These are phyloP conservation scores for Lampris incognitus DNA, from an alignment of 2,113 vertebrate genomes.

Conservation along the genomic window DNA sequence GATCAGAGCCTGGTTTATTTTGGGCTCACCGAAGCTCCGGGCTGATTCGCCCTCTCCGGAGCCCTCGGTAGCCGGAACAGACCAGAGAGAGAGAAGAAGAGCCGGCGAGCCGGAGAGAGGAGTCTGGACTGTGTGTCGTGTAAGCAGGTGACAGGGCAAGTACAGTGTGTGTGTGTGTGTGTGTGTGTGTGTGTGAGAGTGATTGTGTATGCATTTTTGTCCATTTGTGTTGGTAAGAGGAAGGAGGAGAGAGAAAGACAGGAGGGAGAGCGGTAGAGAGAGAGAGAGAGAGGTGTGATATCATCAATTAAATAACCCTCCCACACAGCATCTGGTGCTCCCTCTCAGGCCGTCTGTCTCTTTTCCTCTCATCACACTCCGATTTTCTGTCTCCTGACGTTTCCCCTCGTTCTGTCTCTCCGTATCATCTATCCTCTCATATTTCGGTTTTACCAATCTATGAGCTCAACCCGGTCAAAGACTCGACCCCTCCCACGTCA, in stretches of 20 bases:
- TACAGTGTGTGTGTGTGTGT: conserved; percentile 36
- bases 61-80: conserved; percentile 27
- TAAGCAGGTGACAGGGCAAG: conserved; percentile 70
- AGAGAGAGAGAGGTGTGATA: conserved; percentile 75
- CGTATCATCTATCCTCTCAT: conserved; percentile 11
- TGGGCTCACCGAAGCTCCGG: conserved; percentile 14
- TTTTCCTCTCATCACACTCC: conserved; percentile 31
- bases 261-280: conserved; percentile 27
- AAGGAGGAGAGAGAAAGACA: conserved; percentile 53
- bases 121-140: conserved; percentile 47
- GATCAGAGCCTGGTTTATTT: conserved; percentile 20
- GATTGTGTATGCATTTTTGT: conserved; percentile 16
- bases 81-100: background rate
- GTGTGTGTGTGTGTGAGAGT: conserved; percentile 24
- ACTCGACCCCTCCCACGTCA: conserved; percentile 7
- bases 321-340: conserved; percentile 79
- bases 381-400: conserved; percentile 39
- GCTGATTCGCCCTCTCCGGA: conserved; percentile 1
- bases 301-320: conserved; percentile 80
- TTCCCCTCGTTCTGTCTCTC: conserved; percentile 18
- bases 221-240: conserved; percentile 32
- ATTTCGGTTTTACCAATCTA: conserved; percentile 16
- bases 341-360: conserved; percentile 70
- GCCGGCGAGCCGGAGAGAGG: background rate
- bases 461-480: background rate